These are phyloP conservation scores for Drosophila lacertosa DNA, from an alignment of 1,140 invertebrate genomes.

Conservation along the genomic window DNA sequence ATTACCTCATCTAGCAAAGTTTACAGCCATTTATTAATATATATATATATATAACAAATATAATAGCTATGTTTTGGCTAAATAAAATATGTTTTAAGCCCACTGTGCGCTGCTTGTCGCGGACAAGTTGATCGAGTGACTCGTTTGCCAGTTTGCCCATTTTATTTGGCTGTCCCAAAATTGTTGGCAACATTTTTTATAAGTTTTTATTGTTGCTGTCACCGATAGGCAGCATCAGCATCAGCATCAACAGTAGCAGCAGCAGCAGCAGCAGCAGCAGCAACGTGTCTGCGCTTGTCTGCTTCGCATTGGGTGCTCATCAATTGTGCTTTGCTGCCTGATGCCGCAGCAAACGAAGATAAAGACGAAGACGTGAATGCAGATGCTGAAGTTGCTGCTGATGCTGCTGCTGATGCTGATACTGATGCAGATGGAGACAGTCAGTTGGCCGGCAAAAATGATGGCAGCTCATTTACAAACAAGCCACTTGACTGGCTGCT, in stretches of 20 bases:
- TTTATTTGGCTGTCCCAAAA: conserved; percentile 66
- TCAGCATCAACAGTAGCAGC: conserved; percentile 2
- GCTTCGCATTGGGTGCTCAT: conserved; percentile 57
- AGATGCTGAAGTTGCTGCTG: conserved; percentile 30
- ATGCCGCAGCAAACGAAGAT: conserved; percentile 11
- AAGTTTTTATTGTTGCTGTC: conserved; percentile 77
- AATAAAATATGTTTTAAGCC: background rate
- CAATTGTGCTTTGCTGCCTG: conserved; percentile 44
- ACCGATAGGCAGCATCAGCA: conserved; percentile 42
- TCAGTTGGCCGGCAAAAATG: conserved; percentile 56
- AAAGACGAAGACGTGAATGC: conserved; percentile 30
- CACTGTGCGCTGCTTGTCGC: conserved; percentile 12
- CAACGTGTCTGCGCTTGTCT: conserved; percentile 54
- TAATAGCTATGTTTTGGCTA: background rate
- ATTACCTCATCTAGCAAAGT: too few species aligned
- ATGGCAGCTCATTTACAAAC: conserved; percentile 77
- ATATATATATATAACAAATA: too few species aligned
- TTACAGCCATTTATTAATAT: too few species aligned
- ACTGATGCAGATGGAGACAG: conserved; percentile 19
- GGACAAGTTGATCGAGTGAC: conserved; percentile 68
- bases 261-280: conserved; percentile 23
- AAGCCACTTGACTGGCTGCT: conserved; percentile 62
- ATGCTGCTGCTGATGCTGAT: conserved; percentile 33
- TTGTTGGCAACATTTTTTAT: conserved; percentile 73
- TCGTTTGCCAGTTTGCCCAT: conserved; percentile 62